phyloP scores from a whole-genome alignment of 1,140 invertebrate genomes.

The Asbolus verrucosus region DNA sequence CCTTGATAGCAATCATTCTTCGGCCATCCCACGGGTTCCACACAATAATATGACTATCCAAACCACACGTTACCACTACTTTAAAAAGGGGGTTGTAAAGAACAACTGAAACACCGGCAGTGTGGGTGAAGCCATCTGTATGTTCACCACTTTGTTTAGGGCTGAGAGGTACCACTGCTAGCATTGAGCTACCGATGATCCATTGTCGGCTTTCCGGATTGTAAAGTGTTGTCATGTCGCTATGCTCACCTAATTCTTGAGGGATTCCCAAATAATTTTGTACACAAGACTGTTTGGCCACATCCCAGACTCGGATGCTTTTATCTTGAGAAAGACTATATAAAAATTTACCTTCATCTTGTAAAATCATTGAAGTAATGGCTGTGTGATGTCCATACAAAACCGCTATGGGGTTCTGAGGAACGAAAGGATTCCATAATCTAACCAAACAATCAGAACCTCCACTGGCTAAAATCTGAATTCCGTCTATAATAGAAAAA shows the following conservation, averaged over 20 bases:
- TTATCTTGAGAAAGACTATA: constrained; percentile 75
- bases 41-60: constrained; percentile 79
- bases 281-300: constrained; percentile 70
- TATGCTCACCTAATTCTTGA: constrained; percentile 69
- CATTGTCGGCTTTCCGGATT: constrained; percentile 74
- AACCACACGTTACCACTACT: constrained; percentile 74
- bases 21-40: constrained; percentile 77
- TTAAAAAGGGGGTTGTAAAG: constrained; percentile 78
- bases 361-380: constrained; percentile 75
- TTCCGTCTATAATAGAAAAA: constrained; percentile 70
- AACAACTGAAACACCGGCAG: constrained; percentile 72
- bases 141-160: constrained; percentile 71
- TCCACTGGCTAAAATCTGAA: constrained; percentile 75
- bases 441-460: constrained; percentile 78
- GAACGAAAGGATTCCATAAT: constrained; percentile 82
- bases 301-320: constrained; percentile 79
- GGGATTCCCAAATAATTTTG: constrained; percentile 76
- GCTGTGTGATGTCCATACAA: constrained; percentile 78
- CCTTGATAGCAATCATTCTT: constrained; percentile 72
- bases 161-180: constrained; percentile 72
- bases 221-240: constrained; percentile 71
- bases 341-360: constrained; percentile 66
- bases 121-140: constrained; percentile 78
- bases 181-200: constrained; percentile 71
- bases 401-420: constrained; percentile 71